These are phyloP conservation scores for Sogatella furcifera DNA, from an alignment of 1,140 invertebrate species.

Conservation along the genomic window DNA sequence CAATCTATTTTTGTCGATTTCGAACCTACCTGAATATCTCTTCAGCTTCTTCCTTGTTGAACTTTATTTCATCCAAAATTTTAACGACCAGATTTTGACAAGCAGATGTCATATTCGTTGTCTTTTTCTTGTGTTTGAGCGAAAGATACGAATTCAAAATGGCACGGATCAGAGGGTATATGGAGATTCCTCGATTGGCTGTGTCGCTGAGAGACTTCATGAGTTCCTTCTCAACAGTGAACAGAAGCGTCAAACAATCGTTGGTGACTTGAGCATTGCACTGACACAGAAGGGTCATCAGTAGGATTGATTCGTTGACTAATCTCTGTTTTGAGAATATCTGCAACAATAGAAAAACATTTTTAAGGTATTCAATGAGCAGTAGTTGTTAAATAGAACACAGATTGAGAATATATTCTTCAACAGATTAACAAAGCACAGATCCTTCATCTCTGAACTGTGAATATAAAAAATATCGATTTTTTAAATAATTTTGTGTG, in stretches of 20 bases:
- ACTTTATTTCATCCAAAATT: slow-evolving; percentile 40
- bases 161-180: slow-evolving; percentile 39
- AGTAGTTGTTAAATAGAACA: background rate
- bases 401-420: too few species aligned
- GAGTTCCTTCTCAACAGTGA: background rate
- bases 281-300: slow-evolving; percentile 49
- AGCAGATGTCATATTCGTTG: background rate
- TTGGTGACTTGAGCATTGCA: slow-evolving; percentile 36
- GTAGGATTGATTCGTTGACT: slow-evolving; percentile 41
- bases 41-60: slow-evolving; percentile 35
- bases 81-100: slow-evolving; percentile 28
- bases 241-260: background rate
- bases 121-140: background rate
- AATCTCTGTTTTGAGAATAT: slow-evolving; percentile 35
- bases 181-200: slow-evolving; percentile 36
- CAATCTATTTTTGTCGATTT: background rate
- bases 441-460: too few species aligned
- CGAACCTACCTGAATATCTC: slow-evolving; percentile 30
- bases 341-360: background rate
- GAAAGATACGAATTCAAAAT: slow-evolving; percentile 35
- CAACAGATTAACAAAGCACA: too few species aligned
- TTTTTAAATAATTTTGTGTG: too few species aligned
- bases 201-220: background rate
- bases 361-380: background rate
- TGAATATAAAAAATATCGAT: too few species aligned